Base-by-base conservation (phyloP, 2,113 vertebrate species). In the Spermophilus dauricus region DNA sequence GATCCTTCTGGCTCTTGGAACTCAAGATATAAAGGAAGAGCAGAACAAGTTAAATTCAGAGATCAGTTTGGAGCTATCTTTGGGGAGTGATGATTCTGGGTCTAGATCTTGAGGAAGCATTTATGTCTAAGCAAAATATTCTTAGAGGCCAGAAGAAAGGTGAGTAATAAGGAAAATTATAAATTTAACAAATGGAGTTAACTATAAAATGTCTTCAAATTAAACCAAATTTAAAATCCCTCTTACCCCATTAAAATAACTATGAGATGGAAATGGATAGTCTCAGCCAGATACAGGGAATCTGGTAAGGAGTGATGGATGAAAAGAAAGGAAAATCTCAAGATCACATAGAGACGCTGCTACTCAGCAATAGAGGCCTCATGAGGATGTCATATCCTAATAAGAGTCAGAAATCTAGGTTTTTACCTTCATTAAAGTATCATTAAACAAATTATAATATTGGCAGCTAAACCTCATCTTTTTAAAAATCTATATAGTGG, bases 161-260 rank as follows among this genome's bases (percentile, higher is more conserved):
- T 86, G 10, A 16, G 4, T 61, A 45, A 42, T 61, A 96, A 72
- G 32, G 24, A 90, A 87, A 63, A 8, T 12, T 10, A 65, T 53
- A 51, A 32, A 37, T 63, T 72, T 86, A 42, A 86, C 13, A 42
- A 77, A 65, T 6, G 20, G 0, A 24, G 63, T 89, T 83, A 75
- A 91, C 86, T 34, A 82, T 30, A 70, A 42, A 30, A 61, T 1
- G 84, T n/a, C 8, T 65, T 18, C 32, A 80, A 94, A 86, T 20
- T 67, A 2, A 85, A 58, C 37, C 14, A 28, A 51, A 73, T 84
- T 89, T 78, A 58, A 97, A 93, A 37, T 83, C 14, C 26, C 26
- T 65, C 18, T 89, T 56, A 58, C 1, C 69, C 5, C 24, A 69
- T 53, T 83, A 61, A 96, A 42, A 77, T 91, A 96, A 18, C 16